Conservation (phyloP, 2,113 vertebrate species). For the Anguilla japonica region DNA sequence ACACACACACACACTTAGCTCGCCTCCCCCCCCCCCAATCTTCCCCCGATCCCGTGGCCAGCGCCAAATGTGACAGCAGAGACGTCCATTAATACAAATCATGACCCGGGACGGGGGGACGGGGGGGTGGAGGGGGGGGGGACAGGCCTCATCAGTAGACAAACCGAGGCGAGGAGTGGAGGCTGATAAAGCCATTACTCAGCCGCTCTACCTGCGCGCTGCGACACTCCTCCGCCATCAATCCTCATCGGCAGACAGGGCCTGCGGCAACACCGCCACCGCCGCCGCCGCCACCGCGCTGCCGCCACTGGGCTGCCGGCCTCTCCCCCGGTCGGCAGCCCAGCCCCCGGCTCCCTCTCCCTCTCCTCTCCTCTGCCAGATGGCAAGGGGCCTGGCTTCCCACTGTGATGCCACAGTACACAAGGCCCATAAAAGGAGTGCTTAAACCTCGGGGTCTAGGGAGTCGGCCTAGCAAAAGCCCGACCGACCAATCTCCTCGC, state of each 20-base stretch:
- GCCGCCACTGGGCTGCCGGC: too few relatives aligned
- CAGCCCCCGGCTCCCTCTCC: not conserved
- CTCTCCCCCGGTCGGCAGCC: not conserved
- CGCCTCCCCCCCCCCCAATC: not conserved
- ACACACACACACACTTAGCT: not conserved
- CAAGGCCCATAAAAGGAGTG: not conserved
- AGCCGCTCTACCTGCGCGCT: not conserved
- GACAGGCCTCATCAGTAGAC: conserved; percentile 3
- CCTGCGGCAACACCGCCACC: too few relatives aligned
- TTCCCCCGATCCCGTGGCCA: not conserved
- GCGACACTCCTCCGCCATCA: not conserved
- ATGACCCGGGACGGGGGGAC: not conserved
- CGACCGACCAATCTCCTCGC: not conserved
- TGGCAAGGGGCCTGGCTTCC: not conserved
- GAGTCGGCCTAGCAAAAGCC: not conserved
- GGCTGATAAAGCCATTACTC: conserved; percentile 12
- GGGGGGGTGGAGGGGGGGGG: too few relatives aligned
- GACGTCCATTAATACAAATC: not conserved
- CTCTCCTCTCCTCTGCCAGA: not conserved
- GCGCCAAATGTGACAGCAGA: not conserved
- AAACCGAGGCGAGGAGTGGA: not conserved
- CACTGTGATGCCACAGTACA: not conserved
- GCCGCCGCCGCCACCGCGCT: too few relatives aligned
- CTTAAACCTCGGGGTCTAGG: not conserved
- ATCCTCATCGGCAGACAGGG: not conserved